These are phyloP conservation scores for Pluvianellus socialis DNA, from an alignment of 2,113 vertebrate species.

Conservation along the genomic window DNA sequence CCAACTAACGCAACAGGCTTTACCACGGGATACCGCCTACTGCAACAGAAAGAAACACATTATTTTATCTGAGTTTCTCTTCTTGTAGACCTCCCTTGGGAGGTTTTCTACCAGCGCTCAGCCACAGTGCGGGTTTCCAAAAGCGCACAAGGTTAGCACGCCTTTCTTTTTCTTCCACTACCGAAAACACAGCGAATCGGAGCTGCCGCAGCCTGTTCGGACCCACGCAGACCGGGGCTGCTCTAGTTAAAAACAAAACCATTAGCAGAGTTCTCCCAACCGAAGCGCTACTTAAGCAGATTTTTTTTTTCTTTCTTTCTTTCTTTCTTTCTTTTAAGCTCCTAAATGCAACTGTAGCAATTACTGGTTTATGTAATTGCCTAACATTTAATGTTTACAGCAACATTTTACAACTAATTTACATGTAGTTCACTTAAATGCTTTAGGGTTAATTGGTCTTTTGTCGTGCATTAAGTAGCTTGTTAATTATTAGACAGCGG, in stretches of 20 bases:
- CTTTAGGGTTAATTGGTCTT: slow-evolving; percentile 72
- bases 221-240: neutral
- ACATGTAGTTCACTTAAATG: slow-evolving; percentile 65
- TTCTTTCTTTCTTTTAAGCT: slow-evolving; percentile 23
- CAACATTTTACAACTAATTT: slow-evolving; percentile 75
- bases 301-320: neutral
- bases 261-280: slow-evolving; percentile 45
- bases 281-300: slow-evolving; percentile 16
- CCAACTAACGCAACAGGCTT: neutral
- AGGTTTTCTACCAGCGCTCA: neutral
- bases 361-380: slow-evolving; percentile 73
- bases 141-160: neutral
- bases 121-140: rapidly evolving
- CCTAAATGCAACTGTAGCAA: slow-evolving; percentile 70
- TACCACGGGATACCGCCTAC: neutral
- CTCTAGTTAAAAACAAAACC: slow-evolving; percentile 18
- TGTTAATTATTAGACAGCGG: slow-evolving; percentile 78
- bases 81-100: neutral
- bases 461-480: slow-evolving; percentile 67
- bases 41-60: neutral
- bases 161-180: neutral
- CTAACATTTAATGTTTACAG: slow-evolving; percentile 70
- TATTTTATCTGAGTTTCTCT: neutral
- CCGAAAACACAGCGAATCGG: neutral
- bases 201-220: neutral